Evolutionary conservation across 2,113 vertebrate species (phyloP).

Genomic region (Hypocryptadius cinnamomeus): DNA sequence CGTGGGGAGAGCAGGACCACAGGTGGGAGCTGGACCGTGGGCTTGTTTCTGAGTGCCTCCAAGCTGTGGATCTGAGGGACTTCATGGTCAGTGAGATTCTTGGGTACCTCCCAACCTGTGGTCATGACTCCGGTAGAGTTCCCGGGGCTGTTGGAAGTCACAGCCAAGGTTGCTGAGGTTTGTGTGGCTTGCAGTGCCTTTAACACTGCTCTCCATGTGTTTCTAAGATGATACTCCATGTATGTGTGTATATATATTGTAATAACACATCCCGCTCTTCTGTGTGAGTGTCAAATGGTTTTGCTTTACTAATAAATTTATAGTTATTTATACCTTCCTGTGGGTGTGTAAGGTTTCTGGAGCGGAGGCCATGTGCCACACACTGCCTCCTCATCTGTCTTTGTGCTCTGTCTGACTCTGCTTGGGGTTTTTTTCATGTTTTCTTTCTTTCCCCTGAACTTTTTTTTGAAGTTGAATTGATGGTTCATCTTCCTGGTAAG

Average conservation of each 20-base stretch:
- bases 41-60: background rate
- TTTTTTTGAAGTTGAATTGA: background rate
- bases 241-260: conserved; percentile 47
- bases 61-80: background rate
- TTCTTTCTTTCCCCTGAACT: background rate
- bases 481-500: background rate
- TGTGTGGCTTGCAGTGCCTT: conserved; percentile 56
- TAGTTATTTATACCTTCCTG: conserved; percentile 59
- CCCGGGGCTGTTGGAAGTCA: background rate
- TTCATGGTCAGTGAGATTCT: background rate
- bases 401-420: background rate
- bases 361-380: accelerated
- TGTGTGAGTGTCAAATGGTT: conserved; percentile 56
- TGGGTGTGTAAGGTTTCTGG: conserved; percentile 11
- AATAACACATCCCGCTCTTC: conserved; percentile 49
- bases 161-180: background rate
- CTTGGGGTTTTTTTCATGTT: background rate
- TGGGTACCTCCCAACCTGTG: background rate
- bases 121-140: background rate
- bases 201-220: conserved; percentile 45
- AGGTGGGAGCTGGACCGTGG: background rate
- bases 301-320: conserved; percentile 67
- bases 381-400: background rate
- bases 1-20: background rate
- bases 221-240: conserved; percentile 29